phyloP scores from a whole-genome alignment of 2,888 invertebrate species.

The Dicycla oo region DNA sequence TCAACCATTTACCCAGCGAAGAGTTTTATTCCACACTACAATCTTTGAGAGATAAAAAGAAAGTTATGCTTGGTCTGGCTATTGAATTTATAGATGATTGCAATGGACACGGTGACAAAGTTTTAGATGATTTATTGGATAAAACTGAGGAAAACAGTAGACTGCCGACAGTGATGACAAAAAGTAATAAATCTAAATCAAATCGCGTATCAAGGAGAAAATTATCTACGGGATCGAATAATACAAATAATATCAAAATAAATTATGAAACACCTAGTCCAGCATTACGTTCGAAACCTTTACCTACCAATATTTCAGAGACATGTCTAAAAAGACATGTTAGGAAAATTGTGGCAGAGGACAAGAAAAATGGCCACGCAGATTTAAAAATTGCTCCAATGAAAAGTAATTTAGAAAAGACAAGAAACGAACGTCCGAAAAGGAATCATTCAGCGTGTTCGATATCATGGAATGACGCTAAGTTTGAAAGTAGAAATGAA shows the following conservation, averaged over 20 bases:
- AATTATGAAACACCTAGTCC: constrained; percentile 59
- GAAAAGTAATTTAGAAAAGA: constrained; percentile 73
- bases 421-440: constrained; percentile 77
- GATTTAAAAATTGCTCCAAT: constrained; percentile 69
- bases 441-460: constrained; percentile 87
- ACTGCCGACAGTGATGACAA: constrained; percentile 53
- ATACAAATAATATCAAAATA: constrained; percentile 63
- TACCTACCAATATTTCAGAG: constrained; percentile 57
- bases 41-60: constrained; percentile 92
- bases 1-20: constrained; percentile 93
- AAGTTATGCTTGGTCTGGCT: constrained; percentile 83
- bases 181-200: constrained; percentile 55
- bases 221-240: constrained; percentile 57
- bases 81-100: constrained; percentile 79
- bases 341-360: constrained; percentile 63
- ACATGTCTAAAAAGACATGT: constrained; percentile 71
- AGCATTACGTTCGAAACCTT: constrained; percentile 49
- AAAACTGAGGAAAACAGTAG: constrained; percentile 61
- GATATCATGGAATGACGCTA: constrained; percentile 87
- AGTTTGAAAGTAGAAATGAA: constrained; percentile 78
- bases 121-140: constrained; percentile 60
- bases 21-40: constrained; percentile 94
- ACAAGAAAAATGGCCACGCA: constrained; percentile 60
- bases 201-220: constrained; percentile 47
- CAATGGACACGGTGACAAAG: constrained; percentile 67